These are phyloP conservation scores for Drosophila sproati DNA, from an alignment of 1,140 invertebrate species.

Conservation along the genomic window DNA sequence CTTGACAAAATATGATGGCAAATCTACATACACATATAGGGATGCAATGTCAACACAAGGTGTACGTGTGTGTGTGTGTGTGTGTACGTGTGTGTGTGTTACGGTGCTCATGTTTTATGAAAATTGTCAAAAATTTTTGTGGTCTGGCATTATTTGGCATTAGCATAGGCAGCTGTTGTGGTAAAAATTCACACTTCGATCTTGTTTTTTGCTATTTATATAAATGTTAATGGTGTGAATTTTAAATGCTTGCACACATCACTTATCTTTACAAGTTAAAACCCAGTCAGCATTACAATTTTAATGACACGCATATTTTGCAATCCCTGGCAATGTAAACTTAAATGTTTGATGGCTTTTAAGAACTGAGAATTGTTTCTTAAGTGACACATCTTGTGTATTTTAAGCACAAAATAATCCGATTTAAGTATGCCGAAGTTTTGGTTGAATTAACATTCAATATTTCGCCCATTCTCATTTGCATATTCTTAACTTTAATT, in stretches of 20 bases:
- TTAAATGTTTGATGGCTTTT: too few relatives aligned
- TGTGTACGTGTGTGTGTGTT: slow-evolving; percentile 8
- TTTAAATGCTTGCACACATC: too few relatives aligned
- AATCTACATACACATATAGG: slow-evolving; percentile 8
- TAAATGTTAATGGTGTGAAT: background rate
- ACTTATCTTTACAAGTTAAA: too few relatives aligned
- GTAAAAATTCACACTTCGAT: background rate
- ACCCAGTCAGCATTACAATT: too few relatives aligned
- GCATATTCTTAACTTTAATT: background rate
- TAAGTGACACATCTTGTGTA: background rate
- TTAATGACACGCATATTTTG: too few relatives aligned
- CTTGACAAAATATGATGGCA: slow-evolving; percentile 45
- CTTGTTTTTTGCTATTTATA: background rate
- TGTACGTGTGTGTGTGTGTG: slow-evolving; percentile 8
- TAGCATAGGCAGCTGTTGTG: slow-evolving; percentile 5
- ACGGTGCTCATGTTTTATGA: slow-evolving; percentile 7
- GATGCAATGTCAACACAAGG: slow-evolving; percentile 26
- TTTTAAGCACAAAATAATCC: background rate
- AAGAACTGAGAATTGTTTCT: too few relatives aligned
- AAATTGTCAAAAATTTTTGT: slow-evolving; percentile 34
- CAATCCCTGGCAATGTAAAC: too few relatives aligned
- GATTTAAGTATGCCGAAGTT: too few relatives aligned
- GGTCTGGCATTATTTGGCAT: slow-evolving; percentile 19
- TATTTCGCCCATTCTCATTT: background rate
- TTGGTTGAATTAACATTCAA: too few relatives aligned